Evolutionary conservation across 2,888 invertebrate species (phyloP).

Genomic region (Nudaria mundana): DNA sequence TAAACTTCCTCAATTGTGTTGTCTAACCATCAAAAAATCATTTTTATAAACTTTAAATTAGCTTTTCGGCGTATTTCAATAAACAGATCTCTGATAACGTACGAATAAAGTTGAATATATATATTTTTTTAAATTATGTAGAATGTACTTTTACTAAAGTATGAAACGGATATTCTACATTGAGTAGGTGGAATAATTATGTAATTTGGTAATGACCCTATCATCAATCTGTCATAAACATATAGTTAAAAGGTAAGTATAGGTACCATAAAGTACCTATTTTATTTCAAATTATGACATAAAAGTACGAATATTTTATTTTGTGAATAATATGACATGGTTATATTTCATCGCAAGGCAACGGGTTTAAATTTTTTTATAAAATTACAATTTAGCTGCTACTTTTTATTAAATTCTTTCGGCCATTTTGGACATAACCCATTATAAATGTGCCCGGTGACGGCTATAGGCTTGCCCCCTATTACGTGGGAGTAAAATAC

Average conservation of each 20-base stretch:
- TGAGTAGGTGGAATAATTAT: conserved; percentile 4
- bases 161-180: neutral
- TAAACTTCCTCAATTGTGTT: conserved; percentile 2
- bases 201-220: conserved; percentile 11
- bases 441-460: too few relatives aligned
- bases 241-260: too few relatives aligned
- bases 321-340: too few relatives aligned
- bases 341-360: too few relatives aligned
- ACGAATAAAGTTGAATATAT: conserved; percentile 1
- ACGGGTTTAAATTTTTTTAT: too few relatives aligned
- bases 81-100: neutral
- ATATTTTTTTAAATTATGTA: too few relatives aligned
- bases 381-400: too few relatives aligned
- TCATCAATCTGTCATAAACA: conserved; percentile 19
- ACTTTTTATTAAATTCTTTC: too few relatives aligned
- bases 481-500: too few relatives aligned
- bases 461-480: too few relatives aligned
- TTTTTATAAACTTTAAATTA: conserved; percentile 1
- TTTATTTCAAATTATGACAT: conserved; percentile 17
- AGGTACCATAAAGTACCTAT: too few relatives aligned
- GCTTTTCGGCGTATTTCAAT: neutral
- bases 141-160: neutral
- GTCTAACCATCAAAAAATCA: conserved; percentile 1
- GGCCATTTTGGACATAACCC: too few relatives aligned
- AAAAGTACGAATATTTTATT: conserved; percentile 11